These are phyloP conservation scores for Lepidothrix coronata DNA, from an alignment of 2,113 vertebrate species.

Conservation along the genomic window DNA sequence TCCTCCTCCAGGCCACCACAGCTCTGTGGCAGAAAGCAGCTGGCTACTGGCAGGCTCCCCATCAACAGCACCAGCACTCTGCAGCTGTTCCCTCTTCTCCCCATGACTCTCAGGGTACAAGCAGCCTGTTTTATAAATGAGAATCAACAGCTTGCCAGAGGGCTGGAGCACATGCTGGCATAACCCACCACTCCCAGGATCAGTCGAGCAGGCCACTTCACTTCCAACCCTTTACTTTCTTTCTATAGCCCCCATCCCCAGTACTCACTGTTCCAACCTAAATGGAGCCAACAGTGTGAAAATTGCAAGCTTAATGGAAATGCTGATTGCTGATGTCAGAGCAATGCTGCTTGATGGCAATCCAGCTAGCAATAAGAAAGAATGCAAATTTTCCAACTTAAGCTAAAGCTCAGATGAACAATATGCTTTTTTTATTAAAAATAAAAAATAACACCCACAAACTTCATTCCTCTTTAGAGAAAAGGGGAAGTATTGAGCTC, in stretches of 20 bases:
- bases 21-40: background rate
- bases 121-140: background rate
- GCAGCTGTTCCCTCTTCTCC: background rate
- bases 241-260: background rate
- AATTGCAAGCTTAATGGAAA: constrained; percentile 39
- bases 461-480: background rate
- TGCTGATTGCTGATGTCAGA: constrained; percentile 10
- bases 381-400: background rate
- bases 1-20: background rate
- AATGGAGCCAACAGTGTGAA: background rate
- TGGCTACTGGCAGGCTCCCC: background rate
- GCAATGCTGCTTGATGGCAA: background rate
- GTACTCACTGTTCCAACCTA: constrained; percentile 15
- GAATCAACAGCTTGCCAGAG: constrained; percentile 28
- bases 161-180: background rate
- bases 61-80: background rate
- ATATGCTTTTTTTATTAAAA: background rate
- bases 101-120: background rate
- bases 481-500: background rate
- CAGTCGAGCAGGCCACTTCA: background rate
- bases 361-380: background rate
- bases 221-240: background rate
- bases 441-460: background rate
- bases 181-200: background rate
- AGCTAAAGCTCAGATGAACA: background rate